Base-by-base conservation (phyloP, 2,113 vertebrate genomes). In the Poeciliopsis prolifica region DNA sequence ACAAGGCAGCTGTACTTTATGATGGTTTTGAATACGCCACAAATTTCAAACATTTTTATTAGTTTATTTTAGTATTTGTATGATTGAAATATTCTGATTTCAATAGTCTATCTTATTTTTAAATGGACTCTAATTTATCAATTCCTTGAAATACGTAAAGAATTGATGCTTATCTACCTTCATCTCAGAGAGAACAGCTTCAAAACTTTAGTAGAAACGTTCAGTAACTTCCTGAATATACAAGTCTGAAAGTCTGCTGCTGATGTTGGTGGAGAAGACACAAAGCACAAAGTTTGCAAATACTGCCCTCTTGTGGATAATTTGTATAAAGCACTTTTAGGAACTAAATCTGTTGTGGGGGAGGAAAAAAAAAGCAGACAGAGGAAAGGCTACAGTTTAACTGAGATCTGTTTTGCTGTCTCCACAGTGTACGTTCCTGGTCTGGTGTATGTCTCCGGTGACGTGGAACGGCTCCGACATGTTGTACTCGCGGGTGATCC, bases 361-460 rank as follows among this genome's bases (percentile, higher is more conserved):
- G 5, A 54, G 6, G 3, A 0, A 4, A 5, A 15, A 42, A 40
- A 42, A 42, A 42, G 10, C 10, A 37, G 0, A 37, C 10, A 3
- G 35, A 37, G 35, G 35, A 11, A 37, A 37, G 35, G 48, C 22
- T 42, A 29, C 31, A 2, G 51, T 28, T 67, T 3, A 29, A 58
- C 54, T 65, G 2, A 74, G 0, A n/a, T 66, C 35, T 80, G 48
- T 14, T 37, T 51, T 64, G n/a, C 35, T 80, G 17, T 74, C 76
- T 1, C 72, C 44, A 10, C 94, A 99, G 98, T 98, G 97, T 87
- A n/a, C 95, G 82, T 99, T 99, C 95, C 93, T 99, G 92, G 65
- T 98, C 54, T 99, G 97, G 97, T 99, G 97, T 86, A 99, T 99
- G 98, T 94, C 92, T 7, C 98, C 98, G 0, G 88, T 96, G n/a